Percentiles rank a stretch among this genome's conserved stretches.
These are phyloP conservation scores for Distichodus sexfasciatus DNA, from an alignment of 2,797 vertebrate species.

Conservation along the genomic window DNA sequence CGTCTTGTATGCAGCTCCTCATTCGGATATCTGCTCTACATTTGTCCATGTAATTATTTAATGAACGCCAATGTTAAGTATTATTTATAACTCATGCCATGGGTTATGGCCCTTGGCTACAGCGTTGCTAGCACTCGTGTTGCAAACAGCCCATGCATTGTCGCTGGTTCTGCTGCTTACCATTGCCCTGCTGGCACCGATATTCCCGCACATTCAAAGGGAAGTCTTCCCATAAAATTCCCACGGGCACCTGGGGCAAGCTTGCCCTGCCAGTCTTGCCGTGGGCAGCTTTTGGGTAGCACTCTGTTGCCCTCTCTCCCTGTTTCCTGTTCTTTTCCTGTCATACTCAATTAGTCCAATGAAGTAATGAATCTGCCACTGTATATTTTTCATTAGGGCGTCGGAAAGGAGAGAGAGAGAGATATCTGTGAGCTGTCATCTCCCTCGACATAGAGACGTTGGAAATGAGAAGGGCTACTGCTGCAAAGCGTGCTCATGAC, in stretches of 20 bases:
- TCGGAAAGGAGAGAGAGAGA: conserved; percentile 52
- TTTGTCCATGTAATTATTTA: conserved; percentile 48
- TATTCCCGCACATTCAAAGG: conserved; percentile 60
- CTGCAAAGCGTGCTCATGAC: conserved; percentile 24
- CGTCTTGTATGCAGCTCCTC: neutral
- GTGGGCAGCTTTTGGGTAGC: conserved; percentile 61
- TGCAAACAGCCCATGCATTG: conserved; percentile 57
- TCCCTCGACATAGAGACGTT: conserved; percentile 67
- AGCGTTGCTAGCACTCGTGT: conserved; percentile 57
- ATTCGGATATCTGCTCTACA: conserved; percentile 24
- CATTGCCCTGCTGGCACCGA: conserved; percentile 47
- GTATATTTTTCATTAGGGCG: conserved; percentile 73
- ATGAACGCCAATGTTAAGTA: conserved; percentile 57
- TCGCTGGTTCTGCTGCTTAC: conserved; percentile 31
- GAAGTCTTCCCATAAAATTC: conserved; percentile 56
- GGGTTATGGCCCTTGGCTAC: conserved; percentile 47
- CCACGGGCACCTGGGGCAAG: conserved; percentile 58
- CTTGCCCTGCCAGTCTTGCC: conserved; percentile 67
- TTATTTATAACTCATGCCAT: conserved; percentile 58
- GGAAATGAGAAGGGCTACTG: conserved; percentile 38
- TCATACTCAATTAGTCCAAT: conserved; percentile 73
- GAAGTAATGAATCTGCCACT: conserved; percentile 71
- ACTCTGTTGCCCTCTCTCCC: conserved; percentile 59
- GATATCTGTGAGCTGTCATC: conserved; percentile 64
- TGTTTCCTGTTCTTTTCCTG: conserved; percentile 65